Evolutionary conservation across 2,797 vertebrate genomes (phyloP), one percentile per base, ranked within the genome.

Genomic region (Chelonia mydas): DNA sequence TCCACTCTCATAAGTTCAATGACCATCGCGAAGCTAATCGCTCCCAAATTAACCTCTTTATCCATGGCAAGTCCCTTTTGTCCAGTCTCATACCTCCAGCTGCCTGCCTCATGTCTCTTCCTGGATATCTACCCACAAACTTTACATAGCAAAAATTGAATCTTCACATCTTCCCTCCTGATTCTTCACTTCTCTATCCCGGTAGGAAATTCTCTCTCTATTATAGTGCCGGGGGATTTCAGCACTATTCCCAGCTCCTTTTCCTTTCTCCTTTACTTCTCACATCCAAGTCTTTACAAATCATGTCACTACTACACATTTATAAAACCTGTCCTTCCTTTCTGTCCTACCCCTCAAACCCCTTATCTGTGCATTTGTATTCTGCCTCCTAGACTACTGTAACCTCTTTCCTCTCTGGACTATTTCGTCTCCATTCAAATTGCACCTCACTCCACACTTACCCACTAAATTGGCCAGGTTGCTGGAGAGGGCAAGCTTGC

Each of bases 21-120:
- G 93, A 94, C 93, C 91, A 90, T 87, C 11, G 11, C 33, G 92
- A 95, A 96, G 54, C 87, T 93, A 86, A 91, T 92, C 65, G 65
- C 82, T 97, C 59, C 59, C 90, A 87, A 89, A 91, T 89, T 97
- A 95, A 86, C 94, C 86, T 94, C 95, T 95, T 91, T 91, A 92
- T 89, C 89, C 90, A 94, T 86, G 84, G 49, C 90, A 87, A 76
- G 41, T 96, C 61, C 87, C 89, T 95, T 95, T 88, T 96, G 93
- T 92, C 94, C 86, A 49, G 33, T 88, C 28, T 89, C 95, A 92
- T 5, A 91, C 94, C 80, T 92, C 84, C 41, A 50, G 11, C 77
- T 65, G 7, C 91, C 80, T 84, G 88, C 49, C 47, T 90, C 65
- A 25, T 21, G 41, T 45, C 76, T 87, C 57, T 78, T 81, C 49